Evolutionary conservation across 2,888 invertebrate genomes (phyloP).

Genomic region (Cenopis cana): DNA sequence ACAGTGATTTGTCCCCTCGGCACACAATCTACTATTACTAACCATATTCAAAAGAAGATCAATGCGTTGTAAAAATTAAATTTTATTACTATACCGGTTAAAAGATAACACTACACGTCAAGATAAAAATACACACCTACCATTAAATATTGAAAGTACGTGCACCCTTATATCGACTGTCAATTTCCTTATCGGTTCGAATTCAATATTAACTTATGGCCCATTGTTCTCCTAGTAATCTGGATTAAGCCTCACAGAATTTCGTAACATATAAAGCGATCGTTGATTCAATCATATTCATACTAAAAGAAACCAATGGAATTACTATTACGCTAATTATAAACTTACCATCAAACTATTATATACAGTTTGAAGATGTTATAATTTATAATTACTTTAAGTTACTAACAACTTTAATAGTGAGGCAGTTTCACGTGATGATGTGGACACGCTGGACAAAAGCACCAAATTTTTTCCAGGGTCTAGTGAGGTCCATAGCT

Average conservation of each 20-base stretch:
- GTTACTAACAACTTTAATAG: too few relatives aligned
- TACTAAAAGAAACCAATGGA: background rate
- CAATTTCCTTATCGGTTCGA: conserved; percentile 9
- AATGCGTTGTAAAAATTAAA: background rate
- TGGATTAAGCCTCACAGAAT: conserved; percentile 6
- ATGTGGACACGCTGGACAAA: too few relatives aligned
- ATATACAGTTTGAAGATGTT: too few relatives aligned
- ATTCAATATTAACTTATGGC: conserved; percentile 24
- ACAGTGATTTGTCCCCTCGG: too few relatives aligned
- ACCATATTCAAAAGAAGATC: too few relatives aligned
- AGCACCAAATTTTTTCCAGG: too few relatives aligned
- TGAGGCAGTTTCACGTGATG: too few relatives aligned
- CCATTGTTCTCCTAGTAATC: conserved; percentile 33
- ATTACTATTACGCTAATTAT: background rate
- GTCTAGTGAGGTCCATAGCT: too few relatives aligned
- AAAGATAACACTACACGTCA: background rate
- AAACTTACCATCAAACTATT: too few relatives aligned
- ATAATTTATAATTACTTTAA: too few relatives aligned
- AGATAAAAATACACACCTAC: background rate
- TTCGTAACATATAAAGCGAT: conserved; percentile 11
- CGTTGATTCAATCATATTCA: conserved; percentile 5
- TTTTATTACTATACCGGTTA: background rate
- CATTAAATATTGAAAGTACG: background rate
- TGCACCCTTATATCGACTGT: background rate
- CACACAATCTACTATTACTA: too few relatives aligned